Evolutionary conservation across 2,113 vertebrate genomes (phyloP).

Genomic region (Phainopepla nitens): DNA sequence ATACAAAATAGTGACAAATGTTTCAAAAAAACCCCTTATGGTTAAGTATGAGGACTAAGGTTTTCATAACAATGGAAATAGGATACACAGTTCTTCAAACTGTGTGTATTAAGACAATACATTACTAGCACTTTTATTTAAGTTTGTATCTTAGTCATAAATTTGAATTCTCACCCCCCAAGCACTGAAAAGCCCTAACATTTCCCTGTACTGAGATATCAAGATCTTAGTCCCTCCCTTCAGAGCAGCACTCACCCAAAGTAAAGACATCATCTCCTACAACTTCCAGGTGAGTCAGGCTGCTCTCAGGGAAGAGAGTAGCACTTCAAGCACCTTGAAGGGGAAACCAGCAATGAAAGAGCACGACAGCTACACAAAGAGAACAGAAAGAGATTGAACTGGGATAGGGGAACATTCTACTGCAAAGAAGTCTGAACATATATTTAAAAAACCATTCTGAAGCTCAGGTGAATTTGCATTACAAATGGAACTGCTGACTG

Average conservation of each 20-base stretch:
- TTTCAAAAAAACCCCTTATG: accelerated
- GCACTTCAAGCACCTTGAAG: neutral
- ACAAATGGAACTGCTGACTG: neutral
- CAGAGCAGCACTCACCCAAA: neutral
- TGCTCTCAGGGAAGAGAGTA: neutral
- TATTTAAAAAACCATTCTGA: neutral
- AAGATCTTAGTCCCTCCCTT: neutral
- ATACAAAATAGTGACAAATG: neutral
- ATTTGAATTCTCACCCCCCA: neutral
- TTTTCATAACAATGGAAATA: neutral
- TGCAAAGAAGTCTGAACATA: neutral
- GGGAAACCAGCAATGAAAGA: neutral
- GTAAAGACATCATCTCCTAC: neutral
- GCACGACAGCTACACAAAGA: neutral
- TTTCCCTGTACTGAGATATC: neutral
- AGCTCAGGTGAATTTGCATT: neutral
- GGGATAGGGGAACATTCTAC: neutral
- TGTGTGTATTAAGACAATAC: neutral
- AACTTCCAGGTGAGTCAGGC: neutral
- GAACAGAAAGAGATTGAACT: neutral
- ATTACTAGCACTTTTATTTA: neutral
- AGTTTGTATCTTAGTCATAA: neutral
- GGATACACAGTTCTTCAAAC: neutral
- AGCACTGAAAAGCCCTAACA: neutral
- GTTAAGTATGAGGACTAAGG: neutral